Percentiles rank a stretch among this genome's conserved stretches.
Conservation (phyloP, 2,113 vertebrate genomes). For the Microcebus tavaratra region DNA sequence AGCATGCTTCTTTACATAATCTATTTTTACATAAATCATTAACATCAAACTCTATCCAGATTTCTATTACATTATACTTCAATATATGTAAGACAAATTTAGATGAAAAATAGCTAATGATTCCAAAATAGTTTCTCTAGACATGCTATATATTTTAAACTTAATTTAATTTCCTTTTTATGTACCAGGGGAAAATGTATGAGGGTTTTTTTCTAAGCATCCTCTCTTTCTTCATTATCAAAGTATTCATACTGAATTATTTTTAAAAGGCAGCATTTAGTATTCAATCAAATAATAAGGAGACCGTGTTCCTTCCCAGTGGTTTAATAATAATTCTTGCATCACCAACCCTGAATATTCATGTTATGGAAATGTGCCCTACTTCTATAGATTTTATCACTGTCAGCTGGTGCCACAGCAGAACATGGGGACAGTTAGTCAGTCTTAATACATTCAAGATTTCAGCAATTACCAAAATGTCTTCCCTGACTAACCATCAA, state of each 20-base stretch:
- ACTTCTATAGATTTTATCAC: conserved; percentile 73
- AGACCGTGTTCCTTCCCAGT: conserved; percentile 69
- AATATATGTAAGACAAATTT: conserved; percentile 39
- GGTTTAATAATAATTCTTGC: conserved; percentile 76
- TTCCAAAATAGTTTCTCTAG: conserved; percentile 52
- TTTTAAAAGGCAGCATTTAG: conserved; percentile 70
- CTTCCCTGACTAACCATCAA: conserved; percentile 65
- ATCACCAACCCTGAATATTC: conserved; percentile 68
- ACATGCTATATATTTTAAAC: conserved; percentile 49
- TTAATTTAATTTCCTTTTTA: conserved; percentile 65
- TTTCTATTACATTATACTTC: conserved; percentile 54
- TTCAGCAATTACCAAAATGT: conserved; percentile 68
- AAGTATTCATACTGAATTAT: conserved; percentile 70
- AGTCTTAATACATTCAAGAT: conserved; percentile 67
- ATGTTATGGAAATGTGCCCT: conserved; percentile 72
- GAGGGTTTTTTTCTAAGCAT: background rate
- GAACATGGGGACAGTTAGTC: conserved; percentile 62
- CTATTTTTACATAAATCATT: conserved; percentile 38
- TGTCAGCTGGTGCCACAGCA: conserved; percentile 57
- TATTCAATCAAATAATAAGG: conserved; percentile 74
- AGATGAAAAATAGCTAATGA: conserved; percentile 62
- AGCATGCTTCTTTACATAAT: background rate
- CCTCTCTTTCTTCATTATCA: conserved; percentile 63
- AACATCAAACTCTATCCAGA: conserved; percentile 26
- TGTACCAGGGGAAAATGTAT: conserved; percentile 27